These are phyloP conservation scores for Platygyra sinensis DNA, from an alignment of 64 coral and sea anemone species.

Conservation along the genomic window DNA sequence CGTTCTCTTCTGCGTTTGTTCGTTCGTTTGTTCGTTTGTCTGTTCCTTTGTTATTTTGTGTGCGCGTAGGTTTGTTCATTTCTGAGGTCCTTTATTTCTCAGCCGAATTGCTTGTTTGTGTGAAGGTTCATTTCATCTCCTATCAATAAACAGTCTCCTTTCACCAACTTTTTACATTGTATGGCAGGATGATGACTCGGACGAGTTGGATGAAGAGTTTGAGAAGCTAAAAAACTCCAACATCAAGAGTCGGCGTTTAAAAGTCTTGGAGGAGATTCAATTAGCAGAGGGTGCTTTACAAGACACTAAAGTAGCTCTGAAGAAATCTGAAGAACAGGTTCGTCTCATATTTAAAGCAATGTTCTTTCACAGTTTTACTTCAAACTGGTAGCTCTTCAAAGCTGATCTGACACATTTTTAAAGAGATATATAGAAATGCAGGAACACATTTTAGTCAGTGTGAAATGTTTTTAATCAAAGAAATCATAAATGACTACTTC, in stretches of 20 bases:
- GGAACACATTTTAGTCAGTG: too few relatives aligned
- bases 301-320: slow-evolving; percentile 65
- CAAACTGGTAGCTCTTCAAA: neutral
- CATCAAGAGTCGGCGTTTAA: slow-evolving; percentile 72
- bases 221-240: slow-evolving; percentile 94
- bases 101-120: neutral
- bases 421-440: too few relatives aligned
- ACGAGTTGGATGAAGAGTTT: slow-evolving; percentile 97
- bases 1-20: too few relatives aligned
- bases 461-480: too few relatives aligned
- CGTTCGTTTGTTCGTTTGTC: neutral
- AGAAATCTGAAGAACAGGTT: slow-evolving; percentile 88
- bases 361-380: neutral
- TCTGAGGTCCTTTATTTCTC: neutral
- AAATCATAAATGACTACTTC: too few relatives aligned
- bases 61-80: neutral
- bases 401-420: too few relatives aligned
- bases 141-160: too few relatives aligned
- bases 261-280: slow-evolving; percentile 81
- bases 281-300: slow-evolving; percentile 55
- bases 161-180: neutral
- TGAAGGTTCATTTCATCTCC: neutral
- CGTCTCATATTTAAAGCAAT: neutral
- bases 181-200: slow-evolving; percentile 75
- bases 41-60: neutral